These are phyloP conservation scores for Gadus macrocephalus DNA, from an alignment of 2,113 vertebrate species.

Conservation along the genomic window DNA sequence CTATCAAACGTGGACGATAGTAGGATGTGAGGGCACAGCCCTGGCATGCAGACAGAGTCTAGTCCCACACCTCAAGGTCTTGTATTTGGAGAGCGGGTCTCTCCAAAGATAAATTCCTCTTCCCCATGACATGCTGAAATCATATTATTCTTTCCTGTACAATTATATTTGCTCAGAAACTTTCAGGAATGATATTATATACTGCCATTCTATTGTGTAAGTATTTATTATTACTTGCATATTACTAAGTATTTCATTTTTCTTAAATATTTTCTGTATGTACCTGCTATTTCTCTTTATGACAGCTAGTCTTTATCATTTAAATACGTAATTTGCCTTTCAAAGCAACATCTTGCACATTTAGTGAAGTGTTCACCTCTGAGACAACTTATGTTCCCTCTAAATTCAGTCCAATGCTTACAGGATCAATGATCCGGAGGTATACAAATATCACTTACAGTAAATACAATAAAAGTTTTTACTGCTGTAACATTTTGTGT, in stretches of 20 bases:
- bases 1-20: too few species aligned
- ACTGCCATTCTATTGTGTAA: neutral
- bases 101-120: neutral
- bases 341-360: neutral
- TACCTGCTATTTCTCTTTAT: neutral
- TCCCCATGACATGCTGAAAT: neutral
- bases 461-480: too few species aligned
- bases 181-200: neutral
- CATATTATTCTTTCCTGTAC: neutral
- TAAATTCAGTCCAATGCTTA: too few species aligned
- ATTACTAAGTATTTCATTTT: constrained; percentile 33
- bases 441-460: too few species aligned
- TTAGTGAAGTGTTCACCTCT: neutral
- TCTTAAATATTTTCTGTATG: neutral
- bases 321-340: neutral
- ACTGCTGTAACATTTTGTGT: neutral
- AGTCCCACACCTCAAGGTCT: too few species aligned
- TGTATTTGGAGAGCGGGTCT: neutral
- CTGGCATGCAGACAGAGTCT: too few species aligned
- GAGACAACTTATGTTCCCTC: too few species aligned
- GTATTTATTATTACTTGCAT: constrained; percentile 10
- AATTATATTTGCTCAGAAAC: neutral
- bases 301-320: neutral
- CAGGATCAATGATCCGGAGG: too few species aligned
- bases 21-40: too few species aligned